phyloP scores from a whole-genome alignment of 2,888 invertebrate genomes.

The Dryomyza anilis region DNA sequence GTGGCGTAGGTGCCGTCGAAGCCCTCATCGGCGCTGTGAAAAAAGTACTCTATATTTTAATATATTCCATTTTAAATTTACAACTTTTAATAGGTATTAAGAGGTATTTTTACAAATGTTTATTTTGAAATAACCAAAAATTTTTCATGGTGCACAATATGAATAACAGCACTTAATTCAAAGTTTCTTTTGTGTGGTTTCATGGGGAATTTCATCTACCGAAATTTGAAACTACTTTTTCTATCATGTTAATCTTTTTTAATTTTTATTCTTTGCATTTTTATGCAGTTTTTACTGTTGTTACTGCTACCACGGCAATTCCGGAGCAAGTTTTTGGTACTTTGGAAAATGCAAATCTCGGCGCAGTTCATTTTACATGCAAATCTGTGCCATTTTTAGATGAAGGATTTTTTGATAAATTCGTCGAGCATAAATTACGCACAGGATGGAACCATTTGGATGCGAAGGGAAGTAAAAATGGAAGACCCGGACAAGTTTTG shows the following conservation, averaged over 20 bases:
- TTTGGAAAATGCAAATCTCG: conserved; percentile 2
- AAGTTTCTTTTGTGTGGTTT: too few species aligned
- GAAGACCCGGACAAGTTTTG: not conserved
- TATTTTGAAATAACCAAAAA: too few species aligned
- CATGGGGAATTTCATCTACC: too few species aligned
- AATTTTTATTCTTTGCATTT: not conserved
- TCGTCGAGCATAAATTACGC: conserved; percentile 6
- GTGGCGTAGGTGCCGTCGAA: conserved; percentile 99
- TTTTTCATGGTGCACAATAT: too few species aligned
- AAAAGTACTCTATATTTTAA: too few species aligned
- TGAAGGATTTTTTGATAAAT: not conserved
- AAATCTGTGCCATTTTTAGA: not conserved
- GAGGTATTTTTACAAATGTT: too few species aligned
- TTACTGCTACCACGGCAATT: not conserved
- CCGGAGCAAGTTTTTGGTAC: too few species aligned
- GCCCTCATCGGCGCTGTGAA: conserved; percentile 92
- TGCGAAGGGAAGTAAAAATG: not conserved
- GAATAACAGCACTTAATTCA: too few species aligned
- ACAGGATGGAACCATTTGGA: not conserved
- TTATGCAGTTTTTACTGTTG: not conserved
- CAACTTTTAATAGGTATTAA: too few species aligned
- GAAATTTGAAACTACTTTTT: too few species aligned
- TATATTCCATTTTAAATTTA: too few species aligned
- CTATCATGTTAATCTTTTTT: not conserved
- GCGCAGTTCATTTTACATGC: not conserved